These are phyloP conservation scores for Drosophila histrio DNA, from an alignment of 2,888 invertebrate genomes.

Conservation along the genomic window DNA sequence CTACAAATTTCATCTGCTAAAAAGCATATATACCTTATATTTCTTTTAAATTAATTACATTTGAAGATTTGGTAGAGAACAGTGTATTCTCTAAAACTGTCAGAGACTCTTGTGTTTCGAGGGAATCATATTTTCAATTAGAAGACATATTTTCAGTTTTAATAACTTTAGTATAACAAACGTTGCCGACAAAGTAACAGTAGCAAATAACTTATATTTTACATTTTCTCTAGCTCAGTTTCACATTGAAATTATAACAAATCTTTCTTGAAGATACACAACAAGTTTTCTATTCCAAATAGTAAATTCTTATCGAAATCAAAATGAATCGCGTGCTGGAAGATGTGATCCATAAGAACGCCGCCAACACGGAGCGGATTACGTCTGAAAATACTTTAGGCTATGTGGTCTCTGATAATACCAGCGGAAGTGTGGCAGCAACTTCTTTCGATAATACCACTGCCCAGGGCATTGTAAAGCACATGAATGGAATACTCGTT, in stretches of 20 bases:
- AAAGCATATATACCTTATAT: no score
- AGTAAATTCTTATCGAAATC: background rate
- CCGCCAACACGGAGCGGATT: constrained; percentile 75
- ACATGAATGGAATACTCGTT: constrained; percentile 71
- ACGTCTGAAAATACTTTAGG: constrained; percentile 71
- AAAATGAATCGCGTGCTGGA: constrained; percentile 71
- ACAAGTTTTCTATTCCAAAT: background rate
- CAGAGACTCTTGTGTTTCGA: no score
- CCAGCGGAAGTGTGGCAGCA: constrained; percentile 66
- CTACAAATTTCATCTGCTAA: no score
- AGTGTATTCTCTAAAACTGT: no score
- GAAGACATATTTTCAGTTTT: no score
- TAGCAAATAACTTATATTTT: background rate
- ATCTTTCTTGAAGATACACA: background rate
- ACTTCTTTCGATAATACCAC: constrained; percentile 80
- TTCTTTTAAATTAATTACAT: no score
- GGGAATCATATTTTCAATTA: background rate
- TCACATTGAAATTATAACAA: background rate
- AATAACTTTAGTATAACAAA: background rate
- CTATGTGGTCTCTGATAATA: constrained; percentile 76
- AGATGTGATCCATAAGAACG: constrained; percentile 66
- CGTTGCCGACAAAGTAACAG: background rate
- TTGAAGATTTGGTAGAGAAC: no score
- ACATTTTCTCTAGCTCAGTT: background rate
- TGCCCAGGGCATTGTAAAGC: constrained; percentile 77